A percentile compares a stretch with the other conserved stretches of the same genome.
Evolutionary conservation across 2,888 invertebrate genomes (phyloP).

Genomic region (Anoplius nigerrimus): DNA sequence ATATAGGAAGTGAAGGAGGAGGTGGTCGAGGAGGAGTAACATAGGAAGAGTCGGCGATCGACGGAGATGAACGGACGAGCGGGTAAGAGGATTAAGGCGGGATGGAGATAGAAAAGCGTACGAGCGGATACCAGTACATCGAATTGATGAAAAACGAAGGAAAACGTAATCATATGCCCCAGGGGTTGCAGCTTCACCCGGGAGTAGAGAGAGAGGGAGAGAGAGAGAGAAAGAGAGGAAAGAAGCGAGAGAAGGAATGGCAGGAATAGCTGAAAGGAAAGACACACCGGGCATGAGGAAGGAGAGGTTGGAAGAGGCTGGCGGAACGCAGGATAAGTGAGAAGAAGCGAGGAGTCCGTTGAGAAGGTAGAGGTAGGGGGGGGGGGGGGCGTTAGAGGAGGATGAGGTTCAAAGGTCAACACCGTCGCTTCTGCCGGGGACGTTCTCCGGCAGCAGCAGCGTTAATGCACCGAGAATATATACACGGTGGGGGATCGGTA

Average conservation of each 20-base stretch:
- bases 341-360: neutral
- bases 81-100: too few relatives aligned
- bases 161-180: slow-evolving; percentile 47
- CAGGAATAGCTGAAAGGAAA: neutral
- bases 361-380: neutral
- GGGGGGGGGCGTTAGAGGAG: too few relatives aligned
- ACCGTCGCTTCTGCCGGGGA: slow-evolving; percentile 45
- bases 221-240: too few relatives aligned
- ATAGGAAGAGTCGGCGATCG: slow-evolving; percentile 18
- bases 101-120: too few relatives aligned
- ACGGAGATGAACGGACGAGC: slow-evolving; percentile 20
- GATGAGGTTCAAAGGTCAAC: slow-evolving; percentile 46
- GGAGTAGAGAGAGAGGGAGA: slow-evolving; percentile 10
- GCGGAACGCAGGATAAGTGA: too few relatives aligned
- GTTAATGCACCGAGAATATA: slow-evolving; percentile 51
- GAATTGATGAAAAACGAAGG: slow-evolving; percentile 50
- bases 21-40: slow-evolving; percentile 3
- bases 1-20: neutral
- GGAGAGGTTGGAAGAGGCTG: neutral
- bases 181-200: slow-evolving; percentile 7
- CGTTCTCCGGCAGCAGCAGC: slow-evolving; percentile 44
- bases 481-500: slow-evolving; percentile 36
- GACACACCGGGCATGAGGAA: neutral
- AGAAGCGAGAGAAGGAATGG: neutral
- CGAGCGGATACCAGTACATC: slow-evolving; percentile 14